phyloP scores from a whole-genome alignment of 2,888 invertebrate genomes.

The Spialia ferax region DNA sequence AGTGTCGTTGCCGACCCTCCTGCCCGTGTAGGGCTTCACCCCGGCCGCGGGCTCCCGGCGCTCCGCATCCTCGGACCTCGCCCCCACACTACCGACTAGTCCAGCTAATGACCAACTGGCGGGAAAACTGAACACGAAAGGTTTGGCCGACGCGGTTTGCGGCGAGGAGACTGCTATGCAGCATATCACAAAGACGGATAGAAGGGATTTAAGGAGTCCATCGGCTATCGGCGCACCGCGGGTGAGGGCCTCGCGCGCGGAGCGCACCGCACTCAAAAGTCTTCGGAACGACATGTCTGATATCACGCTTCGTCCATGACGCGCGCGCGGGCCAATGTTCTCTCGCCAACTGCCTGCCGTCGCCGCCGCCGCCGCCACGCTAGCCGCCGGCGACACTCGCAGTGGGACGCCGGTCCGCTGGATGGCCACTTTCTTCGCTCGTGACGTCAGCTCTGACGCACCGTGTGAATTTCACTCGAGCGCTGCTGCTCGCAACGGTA shows the following conservation, averaged over 20 bases:
- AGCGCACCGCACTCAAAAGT: constrained; percentile 72
- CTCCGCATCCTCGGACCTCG: constrained; percentile 66
- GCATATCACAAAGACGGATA: constrained; percentile 75
- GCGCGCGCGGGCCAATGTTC: constrained; percentile 60
- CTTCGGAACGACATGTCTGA: constrained; percentile 71
- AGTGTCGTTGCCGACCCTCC: constrained; percentile 88
- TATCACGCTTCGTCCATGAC: constrained; percentile 57
- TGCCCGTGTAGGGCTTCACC: constrained; percentile 88
- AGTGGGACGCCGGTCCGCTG: too few species aligned
- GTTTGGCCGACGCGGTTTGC: constrained; percentile 77
- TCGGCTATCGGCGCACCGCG: constrained; percentile 75
- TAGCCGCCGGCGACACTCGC: neutral
- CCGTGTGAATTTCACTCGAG: constrained; percentile 53
- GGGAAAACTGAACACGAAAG: constrained; percentile 79
- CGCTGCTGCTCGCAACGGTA: constrained; percentile 4
- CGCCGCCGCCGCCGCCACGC: neutral
- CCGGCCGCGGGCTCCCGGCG: constrained; percentile 70
- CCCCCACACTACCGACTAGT: constrained; percentile 73
- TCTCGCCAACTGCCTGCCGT: constrained; percentile 57
- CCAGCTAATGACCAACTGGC: constrained; percentile 81
- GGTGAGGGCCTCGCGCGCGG: constrained; percentile 72
- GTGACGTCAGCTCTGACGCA: constrained; percentile 55
- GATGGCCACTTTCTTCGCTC: constrained; percentile 58
- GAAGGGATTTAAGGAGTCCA: constrained; percentile 72
- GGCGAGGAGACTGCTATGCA: constrained; percentile 80